These are phyloP conservation scores for Aurelia sp. DNA, from an alignment of 30 jellyfish, hydroid and myxozoan genomes.

Conservation along the genomic window DNA sequence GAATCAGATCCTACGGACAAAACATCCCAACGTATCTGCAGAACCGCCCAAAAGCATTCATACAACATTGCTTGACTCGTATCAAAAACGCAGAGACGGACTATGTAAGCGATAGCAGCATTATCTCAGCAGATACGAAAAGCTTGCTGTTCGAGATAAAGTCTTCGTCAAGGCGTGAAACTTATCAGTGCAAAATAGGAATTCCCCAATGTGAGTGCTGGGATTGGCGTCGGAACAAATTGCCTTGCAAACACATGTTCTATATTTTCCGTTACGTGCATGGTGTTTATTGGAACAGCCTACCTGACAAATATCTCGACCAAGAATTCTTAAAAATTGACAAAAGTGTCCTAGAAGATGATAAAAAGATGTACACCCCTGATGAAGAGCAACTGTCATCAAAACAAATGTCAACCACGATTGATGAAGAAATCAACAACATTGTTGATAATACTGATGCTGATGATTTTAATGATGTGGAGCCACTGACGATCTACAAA, in stretches of 20 bases:
- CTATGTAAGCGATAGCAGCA: slow-evolving; percentile 15
- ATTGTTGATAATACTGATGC: too few relatives aligned
- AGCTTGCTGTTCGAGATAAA: slow-evolving; percentile 11
- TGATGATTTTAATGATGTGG: too few relatives aligned
- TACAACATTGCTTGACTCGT: slow-evolving; percentile 34
- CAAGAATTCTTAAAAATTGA: too few relatives aligned
- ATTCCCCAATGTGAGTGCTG: slow-evolving; percentile 24
- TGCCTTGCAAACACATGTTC: slow-evolving; percentile 13
- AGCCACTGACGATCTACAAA: too few relatives aligned
- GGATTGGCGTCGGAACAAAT: slow-evolving; percentile 25
- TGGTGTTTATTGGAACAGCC: too few relatives aligned
- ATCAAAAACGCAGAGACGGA: neutral
- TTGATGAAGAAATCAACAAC: too few relatives aligned
- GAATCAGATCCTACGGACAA: slow-evolving; percentile 15
- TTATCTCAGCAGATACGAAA: slow-evolving; percentile 6
- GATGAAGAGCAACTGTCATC: too few relatives aligned
- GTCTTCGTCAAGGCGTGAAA: slow-evolving; percentile 13
- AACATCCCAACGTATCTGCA: slow-evolving; percentile 8
- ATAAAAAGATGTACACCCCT: too few relatives aligned
- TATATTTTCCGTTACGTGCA: neutral
- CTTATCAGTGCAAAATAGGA: slow-evolving; percentile 13
- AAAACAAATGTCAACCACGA: too few relatives aligned
- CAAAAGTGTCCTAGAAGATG: too few relatives aligned
- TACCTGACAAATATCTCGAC: too few relatives aligned
- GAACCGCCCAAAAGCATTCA: slow-evolving; percentile 28